Percentiles rank a stretch among this genome's conserved stretches.
These are phyloP conservation scores for Brachionus calyciflorus DNA, from an alignment of 1,140 invertebrate genomes.

Conservation along the genomic window DNA sequence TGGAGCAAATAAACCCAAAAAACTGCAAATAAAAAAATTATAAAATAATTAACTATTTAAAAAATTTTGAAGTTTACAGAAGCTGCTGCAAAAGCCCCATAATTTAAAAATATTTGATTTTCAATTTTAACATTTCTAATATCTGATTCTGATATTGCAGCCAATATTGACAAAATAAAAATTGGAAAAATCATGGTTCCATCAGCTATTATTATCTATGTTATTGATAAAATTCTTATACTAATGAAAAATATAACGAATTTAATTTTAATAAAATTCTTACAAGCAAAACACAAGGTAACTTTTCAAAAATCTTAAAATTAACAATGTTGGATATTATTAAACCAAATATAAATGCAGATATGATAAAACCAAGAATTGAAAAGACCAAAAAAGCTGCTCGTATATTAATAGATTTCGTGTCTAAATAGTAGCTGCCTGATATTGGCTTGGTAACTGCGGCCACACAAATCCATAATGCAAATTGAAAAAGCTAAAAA, in stretches of 20 bases:
- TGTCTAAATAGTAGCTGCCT: neutral
- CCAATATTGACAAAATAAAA: constrained; percentile 17
- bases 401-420: neutral
- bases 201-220: neutral
- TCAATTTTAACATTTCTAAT: neutral
- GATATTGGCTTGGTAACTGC: neutral
- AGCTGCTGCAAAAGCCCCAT: constrained; percentile 4
- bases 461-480: neutral
- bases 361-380: neutral
- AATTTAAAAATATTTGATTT: neutral
- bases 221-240: too few relatives aligned
- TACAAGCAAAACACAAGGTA: constrained; percentile 4
- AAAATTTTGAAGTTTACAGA: neutral
- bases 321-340: neutral
- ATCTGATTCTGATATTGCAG: neutral
- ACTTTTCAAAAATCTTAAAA: constrained; percentile 19
- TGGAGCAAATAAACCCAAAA: too few relatives aligned
- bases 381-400: constrained; percentile 23
- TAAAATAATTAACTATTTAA: neutral
- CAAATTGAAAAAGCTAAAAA: neutral
- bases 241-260: too few relatives aligned
- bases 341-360: neutral
- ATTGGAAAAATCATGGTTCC: neutral
- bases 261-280: too few relatives aligned
- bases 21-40: too few relatives aligned